Base-by-base conservation (phyloP, 2,113 vertebrate species). In the Oncorhynchus nerka region DNA sequence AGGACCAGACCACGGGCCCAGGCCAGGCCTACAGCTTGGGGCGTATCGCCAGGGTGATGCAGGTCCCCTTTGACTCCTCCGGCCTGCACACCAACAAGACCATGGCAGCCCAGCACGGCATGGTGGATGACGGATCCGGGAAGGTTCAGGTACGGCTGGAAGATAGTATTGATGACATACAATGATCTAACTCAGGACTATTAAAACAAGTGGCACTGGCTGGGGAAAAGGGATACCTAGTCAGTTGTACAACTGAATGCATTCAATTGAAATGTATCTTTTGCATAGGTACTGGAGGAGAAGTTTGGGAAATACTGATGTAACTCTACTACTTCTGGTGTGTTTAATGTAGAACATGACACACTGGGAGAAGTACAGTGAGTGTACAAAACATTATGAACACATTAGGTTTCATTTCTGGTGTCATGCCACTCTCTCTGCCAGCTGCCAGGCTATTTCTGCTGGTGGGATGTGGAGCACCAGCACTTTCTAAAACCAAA, bases 41-140 rank as follows among this genome's bases (percentile, higher is more conserved):
- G 2, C 3, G 16, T 3, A 88, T 93, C 2, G 94, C 94, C 11
- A 19, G 20, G 0, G 89, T 94, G 70, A 3, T 85, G 66, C 88
- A 89, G 79, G 79, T 93, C 71, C 93, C 93, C 51, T 94, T 94
- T 1, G 90, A 94, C 2, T 49, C 89, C 75, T 82, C 91, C 22
- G 69, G 68, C 16, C 91, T 94, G 45, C 92, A 94, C 76, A 67
- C 28, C 59, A 82, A 91, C 81, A 57, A 68, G 0, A 0, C n/a
- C 28, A 94, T 94, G 94, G 92, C 93, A 1, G 93, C 94, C 20
- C 93, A 94, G 68, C 88, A 94, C 0, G 80, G 85, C 62, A 92
- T 94, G 92, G 91, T 92, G 80, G 94, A 94, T 3, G 87, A 94
- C 5, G 93, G 94, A 24, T 91, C 93, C 0, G 93, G 94, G 5